A percentile compares a stretch with the other conserved stretches of the same genome.
These are phyloP conservation scores for Donacobius atricapilla DNA, from an alignment of 2,113 vertebrate genomes.

Conservation along the genomic window DNA sequence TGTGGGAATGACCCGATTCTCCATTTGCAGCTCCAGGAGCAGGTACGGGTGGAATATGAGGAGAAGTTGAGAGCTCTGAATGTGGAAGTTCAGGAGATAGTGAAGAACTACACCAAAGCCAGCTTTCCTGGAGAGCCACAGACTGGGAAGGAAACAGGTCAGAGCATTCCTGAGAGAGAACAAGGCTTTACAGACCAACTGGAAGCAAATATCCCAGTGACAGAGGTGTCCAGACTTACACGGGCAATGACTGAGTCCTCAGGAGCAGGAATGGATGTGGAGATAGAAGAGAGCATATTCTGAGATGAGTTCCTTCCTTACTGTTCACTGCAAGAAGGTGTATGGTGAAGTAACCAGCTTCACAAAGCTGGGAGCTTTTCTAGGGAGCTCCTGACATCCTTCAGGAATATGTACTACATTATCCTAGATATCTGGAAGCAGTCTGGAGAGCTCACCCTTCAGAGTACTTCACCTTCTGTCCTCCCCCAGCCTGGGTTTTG, in stretches of 20 bases:
- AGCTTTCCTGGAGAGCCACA: slow-evolving; percentile 73
- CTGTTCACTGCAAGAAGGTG: neutral
- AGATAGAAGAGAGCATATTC: slow-evolving; percentile 24
- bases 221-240: neutral
- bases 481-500: neutral
- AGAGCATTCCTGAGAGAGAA: neutral
- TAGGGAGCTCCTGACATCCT: neutral
- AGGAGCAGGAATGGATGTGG: neutral
- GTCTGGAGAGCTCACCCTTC: neutral
- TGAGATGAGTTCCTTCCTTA: neutral
- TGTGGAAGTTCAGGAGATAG: slow-evolving; percentile 73
- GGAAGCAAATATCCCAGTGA: neutral
- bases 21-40: slow-evolving; percentile 80
- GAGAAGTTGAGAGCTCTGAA: slow-evolving; percentile 76
- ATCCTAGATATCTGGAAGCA: neutral
- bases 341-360: neutral
- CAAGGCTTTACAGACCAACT: neutral
- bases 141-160: neutral
- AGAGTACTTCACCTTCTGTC: neutral
- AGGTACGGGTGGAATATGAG: slow-evolving; percentile 75
- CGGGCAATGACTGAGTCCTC: neutral
- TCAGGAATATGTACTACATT: neutral
- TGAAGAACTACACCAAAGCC: slow-evolving; percentile 72
- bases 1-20: neutral
- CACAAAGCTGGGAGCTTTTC: neutral